Percentiles rank a stretch among this genome's conserved stretches.
phyloP scores from a whole-genome alignment of 2,888 invertebrate genomes.

The Electrophaes corylata region DNA sequence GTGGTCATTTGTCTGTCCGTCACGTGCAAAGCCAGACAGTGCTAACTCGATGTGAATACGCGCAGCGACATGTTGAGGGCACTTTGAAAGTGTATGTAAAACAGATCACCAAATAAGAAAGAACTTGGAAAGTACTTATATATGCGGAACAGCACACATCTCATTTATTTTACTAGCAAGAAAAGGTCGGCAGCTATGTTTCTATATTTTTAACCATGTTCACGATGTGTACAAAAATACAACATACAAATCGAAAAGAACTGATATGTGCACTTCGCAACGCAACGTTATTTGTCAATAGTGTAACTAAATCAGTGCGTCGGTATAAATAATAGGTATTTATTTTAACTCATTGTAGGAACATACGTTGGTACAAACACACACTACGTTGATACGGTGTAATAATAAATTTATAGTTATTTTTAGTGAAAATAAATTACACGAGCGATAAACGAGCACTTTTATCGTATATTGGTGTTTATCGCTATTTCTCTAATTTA shows the following conservation, averaged over 20 bases:
- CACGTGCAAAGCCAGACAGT: constrained; percentile 17
- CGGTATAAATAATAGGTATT: no score
- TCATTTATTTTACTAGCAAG: constrained; percentile 12
- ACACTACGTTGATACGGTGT: no score
- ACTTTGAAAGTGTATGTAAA: constrained; percentile 15
- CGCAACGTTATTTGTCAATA: no score
- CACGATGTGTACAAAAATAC: no score
- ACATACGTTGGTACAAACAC: no score
- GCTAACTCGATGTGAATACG: constrained; percentile 2
- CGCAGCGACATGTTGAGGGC: background rate
- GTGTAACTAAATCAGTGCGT: no score
- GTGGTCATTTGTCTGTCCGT: constrained; percentile 8
- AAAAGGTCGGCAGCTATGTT: background rate
- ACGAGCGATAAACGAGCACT: background rate
- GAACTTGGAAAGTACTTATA: constrained; percentile 6
- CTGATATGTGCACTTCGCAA: no score
- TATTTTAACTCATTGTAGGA: no score
- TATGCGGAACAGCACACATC: constrained; percentile 5
- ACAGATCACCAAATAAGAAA: constrained; percentile 5
- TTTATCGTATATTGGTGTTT: background rate
- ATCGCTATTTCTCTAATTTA: background rate
- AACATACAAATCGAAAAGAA: no score
- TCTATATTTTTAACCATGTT: background rate
- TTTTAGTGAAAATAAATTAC: background rate
- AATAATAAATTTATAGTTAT: background rate